Evolutionary conservation across 2,888 invertebrate genomes (phyloP).

Genomic region (Leucoptera coffeella): DNA sequence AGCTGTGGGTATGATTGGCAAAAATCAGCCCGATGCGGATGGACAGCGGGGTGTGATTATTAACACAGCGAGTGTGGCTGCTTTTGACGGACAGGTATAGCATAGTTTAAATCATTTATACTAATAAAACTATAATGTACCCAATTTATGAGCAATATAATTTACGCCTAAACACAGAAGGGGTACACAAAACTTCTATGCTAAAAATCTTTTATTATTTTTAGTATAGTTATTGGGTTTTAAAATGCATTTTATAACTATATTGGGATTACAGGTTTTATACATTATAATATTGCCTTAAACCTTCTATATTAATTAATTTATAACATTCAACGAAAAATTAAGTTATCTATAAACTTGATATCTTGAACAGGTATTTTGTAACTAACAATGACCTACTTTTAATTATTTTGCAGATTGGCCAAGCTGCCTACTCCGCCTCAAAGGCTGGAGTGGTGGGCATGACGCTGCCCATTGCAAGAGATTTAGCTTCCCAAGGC

Average conservation of each 20-base stretch:
- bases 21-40: conserved; percentile 76
- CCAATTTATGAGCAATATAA: too few relatives aligned
- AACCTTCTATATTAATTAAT: too few relatives aligned
- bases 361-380: background rate
- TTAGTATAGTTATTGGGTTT: too few relatives aligned
- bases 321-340: too few relatives aligned
- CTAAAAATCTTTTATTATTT: too few relatives aligned
- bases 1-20: conserved; percentile 73
- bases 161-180: too few relatives aligned
- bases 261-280: too few relatives aligned
- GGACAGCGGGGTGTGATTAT: conserved; percentile 90
- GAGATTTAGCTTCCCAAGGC: conserved; percentile 79
- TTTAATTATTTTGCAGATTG: conserved; percentile 60
- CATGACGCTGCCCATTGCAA: conserved; percentile 93
- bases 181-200: too few relatives aligned
- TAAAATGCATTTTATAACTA: too few relatives aligned
- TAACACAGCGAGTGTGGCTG: conserved; percentile 94
- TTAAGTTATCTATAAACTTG: background rate
- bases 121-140: background rate
- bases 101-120: background rate
- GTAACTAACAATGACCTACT: too few relatives aligned
- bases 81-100: conserved; percentile 73
- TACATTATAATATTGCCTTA: too few relatives aligned
- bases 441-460: conserved; percentile 92
- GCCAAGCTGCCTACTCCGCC: conserved; percentile 92